Base-by-base conservation (phyloP, 2,797 vertebrate species). In the Pipistrellus nathusii region DNA sequence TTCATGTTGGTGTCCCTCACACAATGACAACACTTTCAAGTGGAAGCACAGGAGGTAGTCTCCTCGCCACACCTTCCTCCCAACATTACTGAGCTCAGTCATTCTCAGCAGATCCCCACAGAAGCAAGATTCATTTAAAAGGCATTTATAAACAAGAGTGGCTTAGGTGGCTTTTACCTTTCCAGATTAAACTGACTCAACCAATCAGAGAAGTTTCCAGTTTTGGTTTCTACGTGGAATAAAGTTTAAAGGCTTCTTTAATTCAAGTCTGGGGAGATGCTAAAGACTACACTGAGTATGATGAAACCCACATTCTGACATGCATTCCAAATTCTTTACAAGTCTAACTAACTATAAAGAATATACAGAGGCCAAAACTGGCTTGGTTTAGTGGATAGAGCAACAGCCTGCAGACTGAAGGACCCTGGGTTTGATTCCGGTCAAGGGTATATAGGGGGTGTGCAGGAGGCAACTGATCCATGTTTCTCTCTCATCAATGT, bases 271-370 rank as follows among this genome's bases (percentile, higher is more conserved):
- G 4, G 1, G 48, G n/a, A 80, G 23, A 78, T 25, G 30, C 25
- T 44, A 44, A 68, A 80, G 66, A 80, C 13, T 17, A 15, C 23
- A 25, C 41, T 64, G 3, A 80, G 13, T 18, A 15, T n/a, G 25
- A 96, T 68, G 66, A 72, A 48, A 68, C n/a, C 44, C 9, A 66
- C n/a, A 32, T 68, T 95, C 35, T 72, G 48, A 81, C 30, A 80
- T 25, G 27, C 3, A 0, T 89, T 85, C n/a, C 6, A 57, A 68
- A 53, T 68, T 80, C 8, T 32, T 35, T 62, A 46, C 6, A 21
- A 48, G 15, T 20, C 8, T 80, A 21, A n/a, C 30, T 41, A 55
- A 30, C 27, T 32, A 0, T 85, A 46, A 75, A n/a, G 57, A 89
- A 62, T 77, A 9, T 8, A 23, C 55, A 51, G 23, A 85, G 44